Evolutionary conservation across 2,797 vertebrate species (phyloP).

Genomic region (Coreius guichenoti): DNA sequence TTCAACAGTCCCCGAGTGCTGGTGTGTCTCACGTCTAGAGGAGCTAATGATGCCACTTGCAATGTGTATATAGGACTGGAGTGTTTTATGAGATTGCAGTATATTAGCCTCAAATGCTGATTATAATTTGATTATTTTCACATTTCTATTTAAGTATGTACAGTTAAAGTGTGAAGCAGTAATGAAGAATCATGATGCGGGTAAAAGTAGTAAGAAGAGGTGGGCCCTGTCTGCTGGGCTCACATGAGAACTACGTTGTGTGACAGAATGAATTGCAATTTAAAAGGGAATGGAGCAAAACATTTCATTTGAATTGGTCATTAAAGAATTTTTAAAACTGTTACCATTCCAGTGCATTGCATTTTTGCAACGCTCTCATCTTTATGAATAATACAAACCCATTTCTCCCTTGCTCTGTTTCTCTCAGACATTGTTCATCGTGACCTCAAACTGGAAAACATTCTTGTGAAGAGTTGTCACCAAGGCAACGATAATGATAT

Average conservation of each 20-base stretch:
- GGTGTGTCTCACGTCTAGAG: slow-evolving; percentile 60
- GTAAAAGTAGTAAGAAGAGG: background rate
- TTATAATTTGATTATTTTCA: slow-evolving; percentile 39
- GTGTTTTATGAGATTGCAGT: slow-evolving; percentile 42
- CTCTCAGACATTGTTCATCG: slow-evolving; percentile 85
- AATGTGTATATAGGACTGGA: slow-evolving; percentile 36
- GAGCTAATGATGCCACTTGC: slow-evolving; percentile 64
- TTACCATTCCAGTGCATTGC: background rate
- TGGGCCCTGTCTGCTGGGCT: background rate
- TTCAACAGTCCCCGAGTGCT: slow-evolving; percentile 66
- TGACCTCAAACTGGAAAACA: slow-evolving; percentile 92
- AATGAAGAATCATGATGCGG: slow-evolving; percentile 24
- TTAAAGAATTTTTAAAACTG: background rate
- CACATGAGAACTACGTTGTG: background rate
- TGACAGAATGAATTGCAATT: slow-evolving; percentile 1
- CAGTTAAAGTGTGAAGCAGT: slow-evolving; percentile 33
- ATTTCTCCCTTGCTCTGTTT: slow-evolving; percentile 14
- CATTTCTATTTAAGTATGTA: slow-evolving; percentile 37
- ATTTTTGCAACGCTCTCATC: background rate
- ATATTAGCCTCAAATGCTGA: slow-evolving; percentile 31
- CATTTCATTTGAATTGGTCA: background rate
- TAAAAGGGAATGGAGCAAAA: background rate
- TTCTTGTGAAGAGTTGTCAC: slow-evolving; percentile 87
- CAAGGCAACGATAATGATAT: slow-evolving; percentile 74
- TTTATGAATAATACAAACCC: slow-evolving; percentile 1